phyloP scores from a whole-genome alignment of 1,140 invertebrate species.

The Lordiphosa mommai region DNA sequence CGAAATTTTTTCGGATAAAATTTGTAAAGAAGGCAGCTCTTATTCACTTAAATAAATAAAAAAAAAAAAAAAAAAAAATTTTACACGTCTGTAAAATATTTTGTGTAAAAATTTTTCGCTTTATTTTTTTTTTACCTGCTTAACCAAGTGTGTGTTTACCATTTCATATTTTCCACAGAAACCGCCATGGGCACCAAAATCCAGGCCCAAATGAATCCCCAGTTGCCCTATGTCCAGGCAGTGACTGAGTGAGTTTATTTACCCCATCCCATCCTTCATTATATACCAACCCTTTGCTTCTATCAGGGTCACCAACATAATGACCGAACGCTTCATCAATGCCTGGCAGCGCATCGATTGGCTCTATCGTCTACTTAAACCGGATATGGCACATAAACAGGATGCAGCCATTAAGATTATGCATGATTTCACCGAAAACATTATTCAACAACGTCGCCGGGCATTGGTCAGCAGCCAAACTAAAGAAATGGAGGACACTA shows the following conservation, averaged over 20 bases:
- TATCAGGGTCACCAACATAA: slow-evolving; percentile 52
- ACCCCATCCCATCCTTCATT: not conserved
- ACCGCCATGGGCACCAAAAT: slow-evolving; percentile 90
- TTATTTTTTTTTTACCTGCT: too few relatives aligned
- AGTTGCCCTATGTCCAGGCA: slow-evolving; percentile 86
- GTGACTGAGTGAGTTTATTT: slow-evolving; percentile 82
- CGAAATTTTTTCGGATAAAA: too few relatives aligned
- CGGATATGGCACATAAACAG: slow-evolving; percentile 80
- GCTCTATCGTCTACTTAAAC: slow-evolving; percentile 45
- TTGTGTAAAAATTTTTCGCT: too few relatives aligned
- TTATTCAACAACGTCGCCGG: slow-evolving; percentile 79
- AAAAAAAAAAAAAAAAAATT: too few relatives aligned
- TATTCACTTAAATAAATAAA: too few relatives aligned
- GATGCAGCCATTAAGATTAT: slow-evolving; percentile 83
- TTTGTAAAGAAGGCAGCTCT: too few relatives aligned
- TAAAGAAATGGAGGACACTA: not conserved
- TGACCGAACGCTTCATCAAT: slow-evolving; percentile 44
- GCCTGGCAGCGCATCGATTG: slow-evolving; percentile 53
- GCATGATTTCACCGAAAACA: slow-evolving; percentile 85
- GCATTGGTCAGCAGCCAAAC: slow-evolving; percentile 31
- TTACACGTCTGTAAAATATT: too few relatives aligned
- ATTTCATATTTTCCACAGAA: slow-evolving; percentile 81
- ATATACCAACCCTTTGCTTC: not conserved
- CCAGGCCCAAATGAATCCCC: slow-evolving; percentile 85
- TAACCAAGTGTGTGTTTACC: too few relatives aligned